Base-by-base conservation (phyloP, 2,797 vertebrate genomes). In the Parauchenoglanis punctatus region DNA sequence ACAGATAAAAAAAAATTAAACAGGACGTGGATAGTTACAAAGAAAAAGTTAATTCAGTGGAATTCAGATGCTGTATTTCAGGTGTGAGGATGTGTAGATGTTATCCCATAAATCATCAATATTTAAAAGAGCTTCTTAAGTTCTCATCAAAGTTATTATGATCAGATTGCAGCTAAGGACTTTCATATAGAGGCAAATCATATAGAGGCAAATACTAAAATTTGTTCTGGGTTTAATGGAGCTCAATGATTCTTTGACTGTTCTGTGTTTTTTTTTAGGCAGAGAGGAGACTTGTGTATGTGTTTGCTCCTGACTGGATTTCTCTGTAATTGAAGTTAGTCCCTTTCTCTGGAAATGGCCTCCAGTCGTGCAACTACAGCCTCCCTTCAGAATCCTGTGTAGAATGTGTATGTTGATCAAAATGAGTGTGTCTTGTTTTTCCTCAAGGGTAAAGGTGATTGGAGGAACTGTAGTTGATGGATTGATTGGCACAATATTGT, bases 301-400 rank as follows among this genome's bases (percentile, higher is more conserved):
- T 90, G 90, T 87, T 89, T 63, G 76, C 87, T 90, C 84, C 15
- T 86, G 70, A 86, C 75, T 76, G 89, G 88, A 88, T 91, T 89
- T 93, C 81, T 87, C 87, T 89, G 68, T 92, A 90, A 92, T 88
- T 92, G 91, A 89, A 91, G 81, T 92, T 91, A 91, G 93, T 85
- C 15, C 54, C 76, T 35, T 78, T 56, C 76, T 78, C 52, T 17
- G 70, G 44, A 81, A 68, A 86, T 61, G 35, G n/a, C 54, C 67
- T 23, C 35, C 10, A 63, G 78, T 25, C 13, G 31, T 58, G 13
- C 31, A 78, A 12, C 25, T 46, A 31, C 35, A 81, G 7, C 52
- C 18, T 25, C 18, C 8, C n/a, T 18, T 28, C 87, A 81, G 68
- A 89, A 88, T 76, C 87, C 54, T 18, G 83, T 87, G 85, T 91